Conservation (phyloP, 2,113 vertebrate species). For the Eretmochelys imbricata region DNA sequence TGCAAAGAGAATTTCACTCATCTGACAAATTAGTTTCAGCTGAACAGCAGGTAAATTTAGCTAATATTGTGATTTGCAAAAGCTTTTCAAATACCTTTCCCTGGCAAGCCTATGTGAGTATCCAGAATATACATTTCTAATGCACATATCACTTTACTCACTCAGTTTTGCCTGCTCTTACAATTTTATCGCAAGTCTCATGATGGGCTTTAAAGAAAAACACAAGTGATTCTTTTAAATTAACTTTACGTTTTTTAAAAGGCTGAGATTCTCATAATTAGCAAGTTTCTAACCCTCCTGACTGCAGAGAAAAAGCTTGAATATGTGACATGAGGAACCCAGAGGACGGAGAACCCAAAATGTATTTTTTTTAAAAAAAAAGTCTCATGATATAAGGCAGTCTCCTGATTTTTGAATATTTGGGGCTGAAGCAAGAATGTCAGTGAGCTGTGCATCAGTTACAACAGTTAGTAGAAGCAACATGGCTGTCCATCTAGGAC, state of each 20-base stretch:
- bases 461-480: neutral
- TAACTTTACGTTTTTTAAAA: neutral
- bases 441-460: neutral
- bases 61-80: neutral
- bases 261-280: neutral
- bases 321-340: neutral
- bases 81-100: slow-evolving; percentile 22
- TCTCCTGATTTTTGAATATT: neutral
- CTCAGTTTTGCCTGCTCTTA: neutral
- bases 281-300: neutral
- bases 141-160: neutral
- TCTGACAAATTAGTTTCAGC: neutral
- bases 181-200: neutral
- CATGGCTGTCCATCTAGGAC: neutral
- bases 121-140: neutral
- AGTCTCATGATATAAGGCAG: neutral
- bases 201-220: neutral
- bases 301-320: neutral
- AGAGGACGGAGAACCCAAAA: fast-evolving
- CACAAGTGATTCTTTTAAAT: neutral
- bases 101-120: neutral
- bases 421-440: neutral
- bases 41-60: neutral
- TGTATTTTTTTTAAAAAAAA: neutral
- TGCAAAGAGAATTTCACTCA: slow-evolving; percentile 29